phyloP scores from a whole-genome alignment of 2,113 vertebrate species.

The Aegotheles bennettii region DNA sequence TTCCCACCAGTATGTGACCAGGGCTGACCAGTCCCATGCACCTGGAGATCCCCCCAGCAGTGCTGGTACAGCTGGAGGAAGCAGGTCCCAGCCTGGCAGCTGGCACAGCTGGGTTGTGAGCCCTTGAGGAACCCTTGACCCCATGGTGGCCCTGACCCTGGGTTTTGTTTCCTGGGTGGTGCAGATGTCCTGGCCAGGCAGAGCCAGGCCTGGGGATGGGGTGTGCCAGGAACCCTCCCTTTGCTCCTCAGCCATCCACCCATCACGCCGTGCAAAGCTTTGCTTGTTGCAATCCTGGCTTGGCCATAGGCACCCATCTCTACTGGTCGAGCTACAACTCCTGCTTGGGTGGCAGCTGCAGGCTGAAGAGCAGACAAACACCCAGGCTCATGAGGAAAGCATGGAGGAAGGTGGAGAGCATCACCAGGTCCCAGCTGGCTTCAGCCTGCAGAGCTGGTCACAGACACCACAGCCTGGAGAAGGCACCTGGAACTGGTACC shows the following conservation, averaged over 20 bases:
- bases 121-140: background rate
- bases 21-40: background rate
- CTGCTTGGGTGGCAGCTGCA: background rate
- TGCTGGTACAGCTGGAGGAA: background rate
- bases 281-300: background rate
- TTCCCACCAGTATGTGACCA: background rate
- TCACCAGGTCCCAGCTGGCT: background rate
- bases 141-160: background rate
- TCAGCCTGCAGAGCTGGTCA: background rate
- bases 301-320: background rate
- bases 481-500: background rate
- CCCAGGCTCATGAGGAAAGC: background rate
- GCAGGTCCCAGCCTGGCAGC: background rate
- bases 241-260: background rate
- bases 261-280: accelerated
- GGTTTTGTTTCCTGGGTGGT: background rate
- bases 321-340: background rate
- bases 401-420: accelerated
- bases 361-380: background rate
- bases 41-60: background rate
- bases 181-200: accelerated
- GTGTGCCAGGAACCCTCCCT: background rate
- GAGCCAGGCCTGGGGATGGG: background rate
- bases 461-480: background rate
- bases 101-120: background rate